Conservation (phyloP, 1,140 invertebrate species). For the Watersipora subatra region DNA sequence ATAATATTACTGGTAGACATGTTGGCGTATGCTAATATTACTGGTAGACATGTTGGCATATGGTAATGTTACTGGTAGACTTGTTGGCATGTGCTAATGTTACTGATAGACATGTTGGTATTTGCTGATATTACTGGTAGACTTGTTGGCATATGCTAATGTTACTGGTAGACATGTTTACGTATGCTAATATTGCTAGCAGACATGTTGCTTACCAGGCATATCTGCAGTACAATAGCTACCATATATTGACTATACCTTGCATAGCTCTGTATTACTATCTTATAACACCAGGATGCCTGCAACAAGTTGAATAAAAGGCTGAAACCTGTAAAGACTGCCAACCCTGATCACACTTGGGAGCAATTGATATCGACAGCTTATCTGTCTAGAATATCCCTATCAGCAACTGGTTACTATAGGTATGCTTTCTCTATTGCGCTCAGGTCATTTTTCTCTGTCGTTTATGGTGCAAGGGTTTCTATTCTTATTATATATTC, state of each 20-base stretch:
- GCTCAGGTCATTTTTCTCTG: no score
- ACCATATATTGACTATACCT: neutral
- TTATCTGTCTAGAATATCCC: conserved; percentile 61
- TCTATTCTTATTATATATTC: no score
- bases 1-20: no score
- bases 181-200: neutral
- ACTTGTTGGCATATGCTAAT: no score
- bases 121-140: no score
- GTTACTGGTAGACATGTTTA: neutral
- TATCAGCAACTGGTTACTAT: conserved; percentile 76
- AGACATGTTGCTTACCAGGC: neutral
- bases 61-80: no score
- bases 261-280: neutral
- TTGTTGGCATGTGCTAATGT: no score
- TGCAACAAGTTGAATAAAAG: conserved; percentile 63
- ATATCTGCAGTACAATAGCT: neutral
- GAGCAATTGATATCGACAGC: conserved; percentile 68
- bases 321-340: conserved; percentile 59
- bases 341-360: conserved; percentile 68
- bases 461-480: no score
- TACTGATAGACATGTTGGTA: no score
- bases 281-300: conserved; percentile 51
- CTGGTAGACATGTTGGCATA: no score
- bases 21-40: no score
- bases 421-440: conserved; percentile 19